Base-by-base conservation (phyloP, 2,113 vertebrate genomes). In the Elanoides forficatus region DNA sequence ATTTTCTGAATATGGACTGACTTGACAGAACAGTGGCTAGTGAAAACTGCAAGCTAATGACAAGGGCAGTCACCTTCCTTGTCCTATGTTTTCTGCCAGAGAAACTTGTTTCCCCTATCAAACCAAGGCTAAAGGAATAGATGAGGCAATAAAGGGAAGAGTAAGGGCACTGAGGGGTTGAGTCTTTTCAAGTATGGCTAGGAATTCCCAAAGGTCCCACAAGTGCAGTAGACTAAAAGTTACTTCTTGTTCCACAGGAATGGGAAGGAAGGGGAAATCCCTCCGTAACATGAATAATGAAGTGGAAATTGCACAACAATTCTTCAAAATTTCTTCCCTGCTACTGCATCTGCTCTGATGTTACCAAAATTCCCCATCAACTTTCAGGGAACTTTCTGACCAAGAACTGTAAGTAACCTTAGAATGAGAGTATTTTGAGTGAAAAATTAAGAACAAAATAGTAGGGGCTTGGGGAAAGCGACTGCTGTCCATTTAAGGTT, bases 291-390 rank as follows among this genome's bases (percentile, higher is more conserved):
- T 29, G 34, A 92, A 65, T 72, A 84, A 66, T 26, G 13, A 55
- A 66, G 45, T 65, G 80, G 80, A 93, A 96, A 93, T 74, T 86
- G 50, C 68, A 86, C 76, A 86, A n/a, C 32, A 81, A 4, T 43
- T 91, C 40, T 66, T 70, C 18, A 80, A 84, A 18, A 20, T 68
- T 71, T 86, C 72, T 86, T 90, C 72, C 48, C 52, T 60, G n/a
- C 19, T 43, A n/a, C 52, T 45, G 66, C 0, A 0, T 58, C 71
- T 90, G 40, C 62, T 76, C 73, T 60, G 45, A 55, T 0, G 0
- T 23, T 40, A 67, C 27, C 47, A 79, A 78, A 97, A 90, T 63
- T 87, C 59, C 81, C 68, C 32, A 10, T 34, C 43, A 78, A 11
- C 59, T 67, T 59, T 5, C 65, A 73, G 68, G 67, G 67, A 91